These are phyloP conservation scores for Meteorus sp. DNA, from an alignment of 1,140 invertebrate genomes.

Conservation along the genomic window DNA sequence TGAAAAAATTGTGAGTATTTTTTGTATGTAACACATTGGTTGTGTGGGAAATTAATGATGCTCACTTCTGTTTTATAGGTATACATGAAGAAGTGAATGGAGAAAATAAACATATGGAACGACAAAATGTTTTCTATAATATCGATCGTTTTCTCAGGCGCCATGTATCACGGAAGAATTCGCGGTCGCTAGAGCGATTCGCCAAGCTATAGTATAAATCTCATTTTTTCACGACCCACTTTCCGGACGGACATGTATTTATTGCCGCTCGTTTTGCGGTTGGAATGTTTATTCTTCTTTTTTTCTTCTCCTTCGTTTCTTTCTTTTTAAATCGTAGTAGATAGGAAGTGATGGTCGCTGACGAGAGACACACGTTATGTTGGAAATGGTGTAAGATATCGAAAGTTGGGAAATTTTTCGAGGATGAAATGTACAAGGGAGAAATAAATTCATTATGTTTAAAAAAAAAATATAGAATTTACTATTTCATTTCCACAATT, in stretches of 20 bases:
- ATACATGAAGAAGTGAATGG: too few species aligned
- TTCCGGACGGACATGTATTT: constrained; percentile 32
- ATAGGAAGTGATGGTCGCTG: background rate
- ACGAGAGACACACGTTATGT: background rate
- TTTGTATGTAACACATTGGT: background rate
- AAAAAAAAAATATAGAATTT: too few species aligned
- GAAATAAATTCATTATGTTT: too few species aligned
- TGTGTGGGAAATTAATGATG: too few species aligned
- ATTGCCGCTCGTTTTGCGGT: constrained; percentile 30
- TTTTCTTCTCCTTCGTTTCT: background rate
- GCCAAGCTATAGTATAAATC: constrained; percentile 29
- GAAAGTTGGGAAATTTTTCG: too few species aligned
- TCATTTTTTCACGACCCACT: constrained; percentile 34
- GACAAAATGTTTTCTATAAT: constrained; percentile 14
- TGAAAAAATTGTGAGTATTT: too few species aligned
- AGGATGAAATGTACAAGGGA: too few species aligned
- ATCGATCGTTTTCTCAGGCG: constrained; percentile 22
- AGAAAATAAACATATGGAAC: background rate
- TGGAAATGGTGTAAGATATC: constrained; percentile 9
- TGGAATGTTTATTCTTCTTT: constrained; percentile 9
- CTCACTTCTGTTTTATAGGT: too few species aligned
- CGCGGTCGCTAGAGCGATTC: constrained; percentile 24
- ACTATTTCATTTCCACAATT: too few species aligned
- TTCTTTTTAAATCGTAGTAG: constrained; percentile 2
- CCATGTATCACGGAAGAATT: constrained; percentile 31